Evolutionary conservation across 2,113 vertebrate species (phyloP), one percentile per base, ranked within the genome.

Genomic region (Pygoscelis antarcticus): DNA sequence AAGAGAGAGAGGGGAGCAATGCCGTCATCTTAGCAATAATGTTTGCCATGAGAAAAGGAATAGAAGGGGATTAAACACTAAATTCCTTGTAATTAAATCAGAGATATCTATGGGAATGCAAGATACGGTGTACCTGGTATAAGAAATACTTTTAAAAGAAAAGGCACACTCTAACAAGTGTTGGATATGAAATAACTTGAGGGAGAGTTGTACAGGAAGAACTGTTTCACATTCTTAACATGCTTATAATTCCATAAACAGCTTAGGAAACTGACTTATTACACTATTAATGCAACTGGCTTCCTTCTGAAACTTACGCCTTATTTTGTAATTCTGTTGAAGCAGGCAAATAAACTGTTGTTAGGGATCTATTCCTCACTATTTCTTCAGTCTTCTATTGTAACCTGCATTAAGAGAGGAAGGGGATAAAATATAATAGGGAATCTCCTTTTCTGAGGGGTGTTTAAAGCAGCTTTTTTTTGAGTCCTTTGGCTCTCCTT

Each of bases 231-330:
- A 69, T 96, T 97, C 70, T 89, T 87, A 69, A n/a, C 40, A 16
- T 93, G 32, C 66, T 91, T 95, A 9, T 13, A 55, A 87, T 96
- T 91, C 94, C 70, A 49, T 77, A 77, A 92, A 83, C 58, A 87
- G 16, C 54, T 95, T 93, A 54, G 46, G 74, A 87, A 93, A 60
- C 38, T 70, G 52, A 69, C 14, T 80, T 89, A 40, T 0, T 90
- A 18, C 13, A 20, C 34, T 72, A 8, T 29, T 94, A 77, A 34
- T 42, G 44, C 38, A 72, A 6, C 36, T 69, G 40, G 13, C 70
- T 89, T 70, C 20, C 25, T 90, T 87, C 61, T 89, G 74, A 70
- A 89, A 62, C 32, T 40, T 95, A 12, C 7, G 34, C 9, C 29
- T 90, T 61, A 44, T 72, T 76, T 57, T 85, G 16, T 86, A 65